Percentiles rank a stretch among this genome's conserved stretches.
Conservation (phyloP, 1,140 invertebrate species). For the Penaeus chinensis region DNA sequence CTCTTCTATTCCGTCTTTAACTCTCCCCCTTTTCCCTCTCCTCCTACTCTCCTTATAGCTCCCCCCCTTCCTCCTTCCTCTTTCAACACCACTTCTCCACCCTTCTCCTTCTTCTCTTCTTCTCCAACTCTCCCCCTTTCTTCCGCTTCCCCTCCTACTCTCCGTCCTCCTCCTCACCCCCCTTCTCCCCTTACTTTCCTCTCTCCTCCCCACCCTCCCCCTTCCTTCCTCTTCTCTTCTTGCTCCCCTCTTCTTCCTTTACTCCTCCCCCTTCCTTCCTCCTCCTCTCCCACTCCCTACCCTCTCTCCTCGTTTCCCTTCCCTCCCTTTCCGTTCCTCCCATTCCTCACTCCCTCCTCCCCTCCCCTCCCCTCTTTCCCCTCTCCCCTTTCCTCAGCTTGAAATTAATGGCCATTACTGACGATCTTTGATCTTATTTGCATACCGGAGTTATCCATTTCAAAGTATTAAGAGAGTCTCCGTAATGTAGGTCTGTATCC, state of each 20-base stretch:
- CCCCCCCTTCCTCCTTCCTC: no score
- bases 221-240: background rate
- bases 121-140: no score
- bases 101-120: no score
- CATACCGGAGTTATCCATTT: slow-evolving; percentile 53
- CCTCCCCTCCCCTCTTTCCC: background rate
- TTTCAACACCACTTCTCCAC: no score
- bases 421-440: slow-evolving; percentile 58
- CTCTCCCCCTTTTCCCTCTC: no score
- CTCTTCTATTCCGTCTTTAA: no score
- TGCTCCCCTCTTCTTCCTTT: background rate
- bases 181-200: background rate
- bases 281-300: background rate
- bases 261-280: background rate
- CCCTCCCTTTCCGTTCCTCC: background rate
- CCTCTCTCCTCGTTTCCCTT: background rate
- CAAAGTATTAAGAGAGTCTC: slow-evolving; percentile 16
- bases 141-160: background rate
- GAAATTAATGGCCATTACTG: slow-evolving; percentile 56
- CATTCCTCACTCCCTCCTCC: background rate
- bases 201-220: background rate
- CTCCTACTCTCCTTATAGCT: no score
- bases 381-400: slow-evolving; percentile 39
- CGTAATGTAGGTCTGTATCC: no score
- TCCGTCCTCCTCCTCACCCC: no score